These are phyloP conservation scores for Lordiphosa clarofinis DNA, from an alignment of 1,140 invertebrate species.

Conservation along the genomic window DNA sequence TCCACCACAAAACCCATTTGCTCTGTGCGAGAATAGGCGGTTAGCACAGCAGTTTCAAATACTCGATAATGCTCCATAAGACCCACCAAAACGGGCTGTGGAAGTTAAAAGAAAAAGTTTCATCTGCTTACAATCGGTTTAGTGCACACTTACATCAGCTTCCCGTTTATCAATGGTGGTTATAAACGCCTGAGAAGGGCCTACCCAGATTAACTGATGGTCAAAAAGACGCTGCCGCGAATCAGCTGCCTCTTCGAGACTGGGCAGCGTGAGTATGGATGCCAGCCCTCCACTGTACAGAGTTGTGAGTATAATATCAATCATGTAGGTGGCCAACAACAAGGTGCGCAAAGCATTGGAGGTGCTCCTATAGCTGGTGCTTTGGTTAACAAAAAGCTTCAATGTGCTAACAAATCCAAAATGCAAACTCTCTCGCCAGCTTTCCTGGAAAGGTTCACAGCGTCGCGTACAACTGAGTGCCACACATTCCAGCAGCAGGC, in stretches of 20 bases:
- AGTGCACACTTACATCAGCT: constrained; percentile 38
- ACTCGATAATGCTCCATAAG: constrained; percentile 45
- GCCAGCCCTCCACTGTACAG: constrained; percentile 68
- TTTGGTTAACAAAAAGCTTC: constrained; percentile 66
- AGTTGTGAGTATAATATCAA: constrained; percentile 70
- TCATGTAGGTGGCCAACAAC: constrained; percentile 62
- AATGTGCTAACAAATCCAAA: constrained; percentile 58
- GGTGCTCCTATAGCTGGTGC: constrained; percentile 50
- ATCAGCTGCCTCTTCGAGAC: constrained; percentile 65
- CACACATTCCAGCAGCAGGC: constrained; percentile 45
- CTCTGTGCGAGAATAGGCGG: constrained; percentile 41
- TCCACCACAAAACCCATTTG: constrained; percentile 70
- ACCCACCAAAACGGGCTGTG: constrained; percentile 39
- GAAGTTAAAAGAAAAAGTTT: not conserved
- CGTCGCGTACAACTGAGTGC: constrained; percentile 35
- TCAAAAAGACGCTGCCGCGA: constrained; percentile 55
- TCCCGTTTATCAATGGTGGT: constrained; percentile 25
- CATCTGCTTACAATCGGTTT: not conserved
- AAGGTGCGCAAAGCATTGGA: constrained; percentile 53
- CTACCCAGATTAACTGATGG: constrained; percentile 61
- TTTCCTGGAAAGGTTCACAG: constrained; percentile 17
- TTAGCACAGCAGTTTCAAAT: constrained; percentile 35
- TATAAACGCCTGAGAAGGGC: constrained; percentile 56
- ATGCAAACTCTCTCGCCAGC: constrained; percentile 25
- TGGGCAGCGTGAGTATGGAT: constrained; percentile 63